Base-by-base conservation (phyloP, 2,797 vertebrate species). In the Synanceia verrucosa region DNA sequence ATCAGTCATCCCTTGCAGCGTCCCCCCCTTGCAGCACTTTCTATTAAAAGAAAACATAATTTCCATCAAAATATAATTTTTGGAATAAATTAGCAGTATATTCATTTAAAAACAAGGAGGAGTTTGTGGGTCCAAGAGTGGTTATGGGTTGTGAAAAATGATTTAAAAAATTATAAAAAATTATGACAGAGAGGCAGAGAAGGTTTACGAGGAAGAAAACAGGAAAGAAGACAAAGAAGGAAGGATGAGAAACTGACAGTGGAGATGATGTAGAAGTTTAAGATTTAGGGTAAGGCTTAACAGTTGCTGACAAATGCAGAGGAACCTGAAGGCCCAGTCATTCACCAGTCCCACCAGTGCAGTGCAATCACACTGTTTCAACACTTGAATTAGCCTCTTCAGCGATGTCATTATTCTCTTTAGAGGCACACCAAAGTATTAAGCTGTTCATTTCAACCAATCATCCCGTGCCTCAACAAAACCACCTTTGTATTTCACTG, bases 401-500 rank as follows among this genome's bases (percentile, higher is more conserved):
- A 73, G 34, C 16, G 4, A 34, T 50, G 56, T 60, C 73, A 86
- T 87, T 71, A 79, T 75, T 84, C 69, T 76, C 71, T 64, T 62
- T 43, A 68, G 75, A 83, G 73, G 24, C 44, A 55, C 58, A 75
- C 65, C 29, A 55, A 79, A 34, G 50, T 53, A 80, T 78, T 87
- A 79, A 81, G 79, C 24, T 74, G 57, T 70, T 84, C 44, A 81
- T 71, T 86, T 82, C 52, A 65, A 66, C 64, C 67, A 83, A 47
- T 85, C 78, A 67, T 44, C 7, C 43, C 0, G 2, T 52, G 23
- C 58, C 52, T 79, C 61, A 70, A 90, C 81, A 90, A 80, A 89
- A 85, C 60, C 70, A 78, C 78, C 83, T 85, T 90, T 91, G 86
- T 91, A 61, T 86, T 87, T 77, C 61, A 51, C 58, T 63, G 48